Evolutionary conservation across 2,797 vertebrate species (phyloP).

Genomic region (Pseudomugil gertrudae): DNA sequence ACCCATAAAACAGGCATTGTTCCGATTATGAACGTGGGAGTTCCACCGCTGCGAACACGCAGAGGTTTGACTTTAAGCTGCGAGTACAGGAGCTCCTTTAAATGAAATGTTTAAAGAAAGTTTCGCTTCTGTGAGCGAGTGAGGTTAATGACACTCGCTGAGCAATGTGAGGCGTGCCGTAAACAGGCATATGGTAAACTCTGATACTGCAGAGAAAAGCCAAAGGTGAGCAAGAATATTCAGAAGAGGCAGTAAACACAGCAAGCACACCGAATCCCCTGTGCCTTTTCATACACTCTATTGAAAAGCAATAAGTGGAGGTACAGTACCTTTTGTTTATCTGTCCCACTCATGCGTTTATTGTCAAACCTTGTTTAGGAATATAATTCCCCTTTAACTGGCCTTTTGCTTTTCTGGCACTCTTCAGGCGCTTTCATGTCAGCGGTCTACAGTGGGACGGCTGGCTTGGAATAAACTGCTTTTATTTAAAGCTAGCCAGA

Average conservation of each 20-base stretch:
- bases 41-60: too few species aligned
- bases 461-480: slow-evolving; percentile 80
- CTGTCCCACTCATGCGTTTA: slow-evolving; percentile 76
- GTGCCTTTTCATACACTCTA: slow-evolving; percentile 73
- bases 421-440: slow-evolving; percentile 76
- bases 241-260: slow-evolving; percentile 53
- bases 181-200: slow-evolving; percentile 35
- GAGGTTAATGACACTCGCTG: slow-evolving; percentile 27
- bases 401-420: slow-evolving; percentile 77
- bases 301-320: slow-evolving; percentile 78
- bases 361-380: slow-evolving; percentile 83
- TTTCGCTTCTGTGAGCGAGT: slow-evolving; percentile 7
- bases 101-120: slow-evolving; percentile 6
- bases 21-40: too few species aligned
- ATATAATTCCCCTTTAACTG: slow-evolving; percentile 85
- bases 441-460: slow-evolving; percentile 67
- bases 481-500: slow-evolving; percentile 85
- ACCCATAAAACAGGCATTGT: slow-evolving; percentile 43
- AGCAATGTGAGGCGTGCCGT: slow-evolving; percentile 21
- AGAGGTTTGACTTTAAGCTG: not conserved
- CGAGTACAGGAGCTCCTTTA: slow-evolving; percentile 5
- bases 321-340: slow-evolving; percentile 80
- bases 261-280: slow-evolving; percentile 63
- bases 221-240: slow-evolving; percentile 63
- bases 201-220: slow-evolving; percentile 43